These are phyloP conservation scores for Acrobasis suavella DNA, from an alignment of 2,888 invertebrate genomes.

Conservation along the genomic window DNA sequence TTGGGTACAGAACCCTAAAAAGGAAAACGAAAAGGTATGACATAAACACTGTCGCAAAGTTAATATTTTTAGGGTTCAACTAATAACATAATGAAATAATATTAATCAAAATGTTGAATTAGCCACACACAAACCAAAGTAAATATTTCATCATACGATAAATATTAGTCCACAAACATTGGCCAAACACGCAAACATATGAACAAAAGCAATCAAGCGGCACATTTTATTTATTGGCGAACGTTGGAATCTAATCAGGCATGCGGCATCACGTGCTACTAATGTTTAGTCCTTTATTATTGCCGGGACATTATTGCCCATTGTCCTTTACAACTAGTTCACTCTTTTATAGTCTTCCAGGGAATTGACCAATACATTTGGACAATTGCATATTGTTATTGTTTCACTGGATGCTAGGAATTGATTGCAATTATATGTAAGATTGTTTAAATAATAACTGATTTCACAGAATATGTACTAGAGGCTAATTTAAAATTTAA, in stretches of 20 bases:
- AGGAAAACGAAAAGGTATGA: too few species aligned
- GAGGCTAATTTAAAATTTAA: too few species aligned
- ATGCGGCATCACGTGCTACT: constrained; percentile 68
- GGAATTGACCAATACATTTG: constrained; percentile 24
- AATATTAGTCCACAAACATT: constrained; percentile 18
- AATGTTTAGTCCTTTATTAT: constrained; percentile 53
- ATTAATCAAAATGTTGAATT: too few species aligned
- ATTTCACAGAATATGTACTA: too few species aligned
- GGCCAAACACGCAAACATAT: constrained; percentile 34
- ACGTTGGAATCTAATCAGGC: constrained; percentile 55
- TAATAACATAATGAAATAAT: too few species aligned
- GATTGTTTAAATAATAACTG: too few species aligned
- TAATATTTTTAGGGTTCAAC: too few species aligned
- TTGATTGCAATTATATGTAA: too few species aligned
- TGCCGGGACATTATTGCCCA: constrained; percentile 44
- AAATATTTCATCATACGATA: constrained; percentile 5
- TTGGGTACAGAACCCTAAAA: too few species aligned
- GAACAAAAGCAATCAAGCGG: constrained; percentile 46
- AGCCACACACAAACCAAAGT: too few species aligned
- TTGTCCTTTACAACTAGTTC: constrained; percentile 41
- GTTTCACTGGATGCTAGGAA: background rate
- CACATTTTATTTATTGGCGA: constrained; percentile 38
- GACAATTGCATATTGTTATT: constrained; percentile 1
- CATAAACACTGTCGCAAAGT: too few species aligned
- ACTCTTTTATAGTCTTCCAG: constrained; percentile 42